Conservation (phyloP, 2,797 vertebrate species). For the Enteromius afrohamiltoni region DNA sequence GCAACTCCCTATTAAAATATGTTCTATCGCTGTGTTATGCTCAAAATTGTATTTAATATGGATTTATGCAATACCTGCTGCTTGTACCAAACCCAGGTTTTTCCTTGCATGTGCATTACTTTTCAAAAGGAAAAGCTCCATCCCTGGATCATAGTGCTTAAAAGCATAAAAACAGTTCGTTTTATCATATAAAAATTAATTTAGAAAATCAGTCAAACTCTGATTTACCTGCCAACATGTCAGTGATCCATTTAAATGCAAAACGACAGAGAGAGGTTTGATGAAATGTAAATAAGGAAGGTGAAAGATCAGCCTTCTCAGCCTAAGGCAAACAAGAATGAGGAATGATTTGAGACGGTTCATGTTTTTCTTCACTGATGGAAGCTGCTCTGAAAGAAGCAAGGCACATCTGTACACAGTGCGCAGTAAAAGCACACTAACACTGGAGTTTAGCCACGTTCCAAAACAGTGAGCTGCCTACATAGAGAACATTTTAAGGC, state of each 20-base stretch:
- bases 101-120: neutral
- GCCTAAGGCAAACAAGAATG: constrained; percentile 44
- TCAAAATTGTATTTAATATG: neutral
- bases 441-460: neutral
- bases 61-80: neutral
- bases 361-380: constrained; percentile 51
- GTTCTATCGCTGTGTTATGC: neutral
- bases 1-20: neutral
- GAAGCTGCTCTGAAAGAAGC: constrained; percentile 45
- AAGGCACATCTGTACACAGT: constrained; percentile 32
- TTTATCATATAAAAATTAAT: constrained; percentile 46
- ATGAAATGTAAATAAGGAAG: constrained; percentile 50
- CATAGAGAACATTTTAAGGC: neutral
- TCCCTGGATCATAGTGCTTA: constrained; percentile 31
- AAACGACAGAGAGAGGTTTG: constrained; percentile 37
- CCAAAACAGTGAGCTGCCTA: neutral
- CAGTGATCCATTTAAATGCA: constrained; percentile 42
- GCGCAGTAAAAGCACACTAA: constrained; percentile 35
- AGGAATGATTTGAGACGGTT: constrained; percentile 38
- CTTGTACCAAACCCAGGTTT: neutral
- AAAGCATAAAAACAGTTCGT: constrained; percentile 19
- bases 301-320: constrained; percentile 43
- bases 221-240: constrained; percentile 36
- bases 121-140: neutral
- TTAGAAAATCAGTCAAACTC: constrained; percentile 50